Evolutionary conservation across 2,797 vertebrate genomes (phyloP).

Genomic region (Sebastolobus altivelis): DNA sequence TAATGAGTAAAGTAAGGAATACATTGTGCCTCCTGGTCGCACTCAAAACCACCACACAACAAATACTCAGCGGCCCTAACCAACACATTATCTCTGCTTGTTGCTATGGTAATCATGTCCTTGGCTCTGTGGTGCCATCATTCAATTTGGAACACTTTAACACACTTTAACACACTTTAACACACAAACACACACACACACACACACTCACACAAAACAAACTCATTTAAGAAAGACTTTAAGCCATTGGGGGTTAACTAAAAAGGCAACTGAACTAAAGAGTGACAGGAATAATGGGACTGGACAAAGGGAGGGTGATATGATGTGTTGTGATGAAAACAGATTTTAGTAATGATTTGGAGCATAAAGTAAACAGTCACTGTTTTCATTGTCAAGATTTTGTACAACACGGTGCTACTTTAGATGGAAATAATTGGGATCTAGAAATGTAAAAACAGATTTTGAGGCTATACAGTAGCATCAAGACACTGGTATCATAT

Average conservation of each 20-base stretch:
- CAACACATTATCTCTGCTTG: conserved; percentile 58
- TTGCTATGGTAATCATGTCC: conserved; percentile 76
- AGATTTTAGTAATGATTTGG: not conserved
- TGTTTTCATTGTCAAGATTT: not conserved
- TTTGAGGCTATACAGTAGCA: too few relatives aligned
- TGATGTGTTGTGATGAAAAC: conserved; percentile 7
- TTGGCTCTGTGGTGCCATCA: conserved; percentile 57
- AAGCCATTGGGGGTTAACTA: not conserved
- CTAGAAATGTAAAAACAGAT: not conserved
- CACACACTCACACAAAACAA: not conserved
- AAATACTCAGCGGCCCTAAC: conserved; percentile 48
- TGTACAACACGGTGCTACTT: not conserved
- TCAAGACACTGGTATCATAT: too few relatives aligned
- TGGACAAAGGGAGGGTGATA: not conserved
- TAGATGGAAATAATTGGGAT: not conserved
- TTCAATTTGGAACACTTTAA: conserved; percentile 48
- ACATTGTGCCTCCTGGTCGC: conserved; percentile 35
- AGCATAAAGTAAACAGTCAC: not conserved
- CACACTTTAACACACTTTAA: not conserved
- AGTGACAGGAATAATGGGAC: not conserved
- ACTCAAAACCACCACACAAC: conserved; percentile 51
- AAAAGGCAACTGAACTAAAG: conserved; percentile 16
- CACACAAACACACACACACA: too few relatives aligned
- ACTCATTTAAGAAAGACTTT: conserved; percentile 1
- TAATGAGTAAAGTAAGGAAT: conserved; percentile 50